A percentile compares a stretch with the other conserved stretches of the same genome.
phyloP scores from a whole-genome alignment of 2,888 invertebrate species.

The Julus scanicus region DNA sequence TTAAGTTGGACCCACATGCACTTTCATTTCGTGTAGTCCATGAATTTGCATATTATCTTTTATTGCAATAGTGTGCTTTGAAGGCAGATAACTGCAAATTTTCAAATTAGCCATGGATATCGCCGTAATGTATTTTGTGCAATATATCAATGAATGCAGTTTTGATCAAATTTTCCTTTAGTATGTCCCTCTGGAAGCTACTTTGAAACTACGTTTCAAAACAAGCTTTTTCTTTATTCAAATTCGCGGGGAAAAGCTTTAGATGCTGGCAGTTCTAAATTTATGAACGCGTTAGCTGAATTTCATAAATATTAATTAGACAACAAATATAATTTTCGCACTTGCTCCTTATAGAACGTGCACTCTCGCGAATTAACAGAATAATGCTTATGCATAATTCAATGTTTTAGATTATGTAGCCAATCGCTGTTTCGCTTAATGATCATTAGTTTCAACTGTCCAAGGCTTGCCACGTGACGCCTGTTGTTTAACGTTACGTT shows the following conservation, averaged over 20 bases:
- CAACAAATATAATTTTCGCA: background rate
- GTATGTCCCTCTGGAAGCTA: no score
- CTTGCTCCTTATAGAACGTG: background rate
- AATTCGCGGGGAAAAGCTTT: background rate
- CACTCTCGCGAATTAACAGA: background rate
- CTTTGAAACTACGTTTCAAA: no score
- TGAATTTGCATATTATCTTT: no score
- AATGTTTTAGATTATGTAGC: constrained; percentile 14
- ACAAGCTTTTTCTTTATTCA: background rate
- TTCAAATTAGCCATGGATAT: no score
- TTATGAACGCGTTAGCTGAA: background rate
- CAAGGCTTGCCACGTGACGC: background rate
- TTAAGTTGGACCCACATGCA: no score
- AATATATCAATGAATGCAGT: no score
- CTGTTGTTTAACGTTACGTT: background rate
- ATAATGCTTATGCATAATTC: background rate
- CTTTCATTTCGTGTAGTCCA: no score
- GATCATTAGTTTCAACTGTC: background rate
- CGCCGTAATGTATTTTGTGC: no score
- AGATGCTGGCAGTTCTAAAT: background rate
- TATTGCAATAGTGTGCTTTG: no score
- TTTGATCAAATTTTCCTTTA: no score
- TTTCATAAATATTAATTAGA: constrained; percentile 31
- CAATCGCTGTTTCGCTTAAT: background rate
- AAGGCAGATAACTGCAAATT: no score